Base-by-base conservation (phyloP, 1,140 invertebrate genomes). In the Apis laboriosa region DNA sequence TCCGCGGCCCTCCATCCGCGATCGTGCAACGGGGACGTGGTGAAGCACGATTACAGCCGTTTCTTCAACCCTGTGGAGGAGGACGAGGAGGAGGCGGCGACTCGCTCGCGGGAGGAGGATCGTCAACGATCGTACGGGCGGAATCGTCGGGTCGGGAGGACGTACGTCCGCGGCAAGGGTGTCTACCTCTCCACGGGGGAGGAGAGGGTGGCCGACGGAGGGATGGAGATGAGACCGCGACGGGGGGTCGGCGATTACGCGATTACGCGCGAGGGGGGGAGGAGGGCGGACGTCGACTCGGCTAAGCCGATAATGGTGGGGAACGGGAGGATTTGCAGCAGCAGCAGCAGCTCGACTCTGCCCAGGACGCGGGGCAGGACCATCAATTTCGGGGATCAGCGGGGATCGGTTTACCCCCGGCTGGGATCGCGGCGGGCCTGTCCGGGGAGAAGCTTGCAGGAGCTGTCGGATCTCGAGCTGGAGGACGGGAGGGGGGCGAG, bases 381-480 rank as follows among this genome's bases (percentile, higher is more conserved):
- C 49, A 84, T 85, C 82, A 89, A 90, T 71, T 91, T 92, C 77
- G 84, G 88, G 24, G 89, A 91, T 82, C 91, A 89, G 64, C 84
- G 87, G 19, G 34, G 34, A 19, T 11, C 67, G 28, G 49, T 9
- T 77, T 43, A 19, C 60, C 75, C 9, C 3, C 34, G 34, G 34
- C 2, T 34, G 34, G 81, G 71, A 73, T 60, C 88, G 87, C 80
- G 76, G 87, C 67, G 89, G 51, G 66, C 79, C 9, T 93, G 93
- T 70, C 91, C 92, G 1, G 92, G 90, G 80, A 93, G 90, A 77
- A 93, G 93, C 73, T 73, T 93, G 24, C 90, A 92, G 73, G 92
- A 94, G 78, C 86, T 94, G 19, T 94, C 92, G 12, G 91, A 93
- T 71, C 83, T 93, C 12, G 92, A 93, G 49, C 86, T 93, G 56